Conservation (phyloP, 2,797 vertebrate species). For the Gymnodraco acuticeps region DNA sequence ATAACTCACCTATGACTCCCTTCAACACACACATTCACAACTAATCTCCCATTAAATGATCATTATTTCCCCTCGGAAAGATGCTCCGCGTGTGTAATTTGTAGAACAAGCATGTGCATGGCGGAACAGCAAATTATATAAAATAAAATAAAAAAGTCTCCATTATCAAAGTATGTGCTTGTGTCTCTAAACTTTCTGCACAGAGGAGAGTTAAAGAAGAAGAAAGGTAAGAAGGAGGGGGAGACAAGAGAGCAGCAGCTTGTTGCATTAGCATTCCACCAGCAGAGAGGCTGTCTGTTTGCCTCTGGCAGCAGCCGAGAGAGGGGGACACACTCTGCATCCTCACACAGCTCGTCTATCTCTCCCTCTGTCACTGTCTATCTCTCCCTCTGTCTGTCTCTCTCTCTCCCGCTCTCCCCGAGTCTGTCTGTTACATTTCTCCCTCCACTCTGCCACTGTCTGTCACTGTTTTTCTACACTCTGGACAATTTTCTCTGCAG, state of each 20-base stretch:
- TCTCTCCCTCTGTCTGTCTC: constrained; percentile 78
- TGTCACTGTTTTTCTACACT: constrained; percentile 75
- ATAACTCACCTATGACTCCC: constrained; percentile 50
- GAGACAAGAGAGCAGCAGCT: constrained; percentile 81
- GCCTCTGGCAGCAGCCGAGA: constrained; percentile 86
- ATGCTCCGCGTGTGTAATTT: background rate
- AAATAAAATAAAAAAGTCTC: constrained; percentile 45
- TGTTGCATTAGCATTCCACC: constrained; percentile 87
- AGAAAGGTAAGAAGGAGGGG: constrained; percentile 80
- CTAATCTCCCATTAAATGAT: constrained; percentile 24
- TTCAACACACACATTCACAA: constrained; percentile 14
- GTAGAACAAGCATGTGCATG: constrained; percentile 8
- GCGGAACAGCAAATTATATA: constrained; percentile 34
- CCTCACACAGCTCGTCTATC: constrained; percentile 84
- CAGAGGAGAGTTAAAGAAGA: constrained; percentile 77
- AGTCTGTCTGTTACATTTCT: constrained; percentile 72
- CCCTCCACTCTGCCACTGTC: constrained; percentile 59
- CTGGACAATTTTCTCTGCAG: constrained; percentile 62
- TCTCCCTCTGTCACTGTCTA: constrained; percentile 81
- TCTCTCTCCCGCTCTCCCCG: constrained; percentile 59
- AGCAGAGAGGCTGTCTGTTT: constrained; percentile 86
- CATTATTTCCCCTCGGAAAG: constrained; percentile 1
- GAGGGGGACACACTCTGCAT: constrained; percentile 84
- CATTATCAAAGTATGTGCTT: constrained; percentile 76
- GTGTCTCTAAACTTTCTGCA: constrained; percentile 78